A percentile compares a stretch with the other conserved stretches of the same genome.
Conservation (phyloP, 1,140 invertebrate genomes). For the Drosophila subobscura region DNA sequence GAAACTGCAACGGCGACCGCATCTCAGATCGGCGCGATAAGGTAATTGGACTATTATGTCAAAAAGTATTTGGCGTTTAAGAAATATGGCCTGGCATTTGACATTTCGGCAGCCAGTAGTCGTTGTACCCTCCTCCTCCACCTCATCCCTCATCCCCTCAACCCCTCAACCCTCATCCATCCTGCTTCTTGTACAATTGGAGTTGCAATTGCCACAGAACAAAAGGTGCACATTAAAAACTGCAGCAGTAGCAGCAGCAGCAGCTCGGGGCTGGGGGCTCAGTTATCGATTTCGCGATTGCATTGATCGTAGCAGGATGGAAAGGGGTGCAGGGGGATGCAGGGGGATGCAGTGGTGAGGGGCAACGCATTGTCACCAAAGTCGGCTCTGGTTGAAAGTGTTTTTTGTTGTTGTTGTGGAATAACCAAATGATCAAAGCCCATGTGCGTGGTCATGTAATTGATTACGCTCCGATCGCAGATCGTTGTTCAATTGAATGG, state of each 20-base stretch:
- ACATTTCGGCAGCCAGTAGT: conserved; percentile 79
- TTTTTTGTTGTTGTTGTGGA: not conserved
- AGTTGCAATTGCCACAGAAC: conserved; percentile 75
- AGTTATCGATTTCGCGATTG: no score
- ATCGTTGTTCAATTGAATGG: not conserved
- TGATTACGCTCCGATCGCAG: conserved; percentile 37
- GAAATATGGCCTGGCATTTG: conserved; percentile 83
- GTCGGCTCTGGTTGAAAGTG: conserved; percentile 19
- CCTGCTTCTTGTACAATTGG: not conserved
- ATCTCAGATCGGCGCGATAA: conserved; percentile 83
- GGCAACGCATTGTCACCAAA: conserved; percentile 60
- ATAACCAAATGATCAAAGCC: conserved; percentile 43
- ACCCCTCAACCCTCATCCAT: not conserved
- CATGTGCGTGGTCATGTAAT: conserved; percentile 54
- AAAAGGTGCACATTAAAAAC: conserved; percentile 80
- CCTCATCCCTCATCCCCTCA: not conserved
- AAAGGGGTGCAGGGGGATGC: no score
- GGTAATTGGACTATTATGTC: conserved; percentile 84
- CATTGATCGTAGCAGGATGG: no score
- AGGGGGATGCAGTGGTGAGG: no score
- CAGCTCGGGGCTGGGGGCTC: no score
- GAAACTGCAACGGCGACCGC: conserved; percentile 62
- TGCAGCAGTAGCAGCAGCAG: not conserved
- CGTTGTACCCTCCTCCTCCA: conserved; percentile 12
- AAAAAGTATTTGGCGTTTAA: conserved; percentile 84